Conservation (phyloP, 92 coral and sea anemone species). For the Porites divaricata region DNA sequence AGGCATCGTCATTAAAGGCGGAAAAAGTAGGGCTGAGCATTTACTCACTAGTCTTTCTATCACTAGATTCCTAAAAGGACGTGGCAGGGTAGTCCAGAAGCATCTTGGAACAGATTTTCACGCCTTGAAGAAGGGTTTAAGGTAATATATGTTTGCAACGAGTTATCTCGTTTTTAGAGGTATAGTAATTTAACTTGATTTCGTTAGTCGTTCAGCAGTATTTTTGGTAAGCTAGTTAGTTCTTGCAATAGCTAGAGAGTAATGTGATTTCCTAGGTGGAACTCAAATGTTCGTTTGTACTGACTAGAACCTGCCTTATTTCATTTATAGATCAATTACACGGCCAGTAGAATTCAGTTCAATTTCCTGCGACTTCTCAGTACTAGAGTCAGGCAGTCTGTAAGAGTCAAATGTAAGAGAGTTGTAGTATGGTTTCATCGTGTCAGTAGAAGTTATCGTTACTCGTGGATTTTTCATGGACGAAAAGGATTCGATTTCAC, state of each 20-base stretch:
- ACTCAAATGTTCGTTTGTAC: background rate
- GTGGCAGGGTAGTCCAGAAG: slow-evolving; percentile 67
- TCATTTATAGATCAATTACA: slow-evolving; percentile 78
- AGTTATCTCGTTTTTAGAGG: background rate
- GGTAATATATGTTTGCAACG: slow-evolving; percentile 44
- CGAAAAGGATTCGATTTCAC: slow-evolving; percentile 85
- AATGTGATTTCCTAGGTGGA: too few species aligned
- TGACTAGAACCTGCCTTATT: background rate
- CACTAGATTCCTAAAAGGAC: slow-evolving; percentile 74
- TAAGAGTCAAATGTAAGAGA: slow-evolving; percentile 89
- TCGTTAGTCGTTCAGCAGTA: background rate
- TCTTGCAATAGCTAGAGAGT: too few species aligned
- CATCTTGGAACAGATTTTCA: slow-evolving; percentile 81
- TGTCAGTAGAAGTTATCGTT: slow-evolving; percentile 73
- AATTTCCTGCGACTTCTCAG: slow-evolving; percentile 96
- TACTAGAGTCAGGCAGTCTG: slow-evolving; percentile 75
- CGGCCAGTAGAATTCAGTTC: slow-evolving; percentile 84
- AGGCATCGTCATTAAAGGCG: background rate
- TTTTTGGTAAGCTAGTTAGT: too few species aligned
- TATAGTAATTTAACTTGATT: background rate
- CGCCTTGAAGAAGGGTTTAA: slow-evolving; percentile 69
- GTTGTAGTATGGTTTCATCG: slow-evolving; percentile 92
- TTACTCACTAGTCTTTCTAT: background rate
- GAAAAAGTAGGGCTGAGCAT: background rate
- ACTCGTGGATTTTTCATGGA: slow-evolving; percentile 91